These are phyloP conservation scores for Nymphicus hollandicus DNA, from an alignment of 2,113 vertebrate species.

Conservation along the genomic window DNA sequence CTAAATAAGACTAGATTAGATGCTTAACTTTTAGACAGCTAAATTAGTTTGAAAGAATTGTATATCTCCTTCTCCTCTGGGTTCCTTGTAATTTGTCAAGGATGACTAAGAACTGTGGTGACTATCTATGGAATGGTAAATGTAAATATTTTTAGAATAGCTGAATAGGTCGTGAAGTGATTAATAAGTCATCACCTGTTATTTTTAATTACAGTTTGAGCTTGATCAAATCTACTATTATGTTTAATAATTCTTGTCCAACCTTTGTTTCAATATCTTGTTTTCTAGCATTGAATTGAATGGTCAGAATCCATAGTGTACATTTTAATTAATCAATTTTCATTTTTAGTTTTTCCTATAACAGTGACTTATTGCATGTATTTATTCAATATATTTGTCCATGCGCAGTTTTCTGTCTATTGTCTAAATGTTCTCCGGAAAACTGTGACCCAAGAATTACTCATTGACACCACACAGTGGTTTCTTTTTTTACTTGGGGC, in stretches of 20 bases:
- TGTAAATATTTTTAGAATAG: slow-evolving; percentile 10
- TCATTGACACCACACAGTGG: not conserved
- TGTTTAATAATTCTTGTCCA: not conserved
- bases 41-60: not conserved
- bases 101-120: not conserved
- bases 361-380: not conserved
- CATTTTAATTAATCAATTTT: not conserved
- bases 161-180: not conserved
- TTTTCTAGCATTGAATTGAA: not conserved
- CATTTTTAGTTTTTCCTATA: not conserved
- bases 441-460: not conserved
- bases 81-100: not conserved
- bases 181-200: not conserved
- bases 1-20: not conserved
- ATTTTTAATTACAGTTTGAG: not conserved
- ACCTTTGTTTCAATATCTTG: not conserved
- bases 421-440: not conserved
- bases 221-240: not conserved
- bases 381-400: not conserved
- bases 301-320: not conserved
- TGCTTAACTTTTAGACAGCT: not conserved
- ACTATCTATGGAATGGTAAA: not conserved
- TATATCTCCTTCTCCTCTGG: not conserved
- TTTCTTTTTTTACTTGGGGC: not conserved
- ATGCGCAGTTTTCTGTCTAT: not conserved